Conservation (phyloP, 2,113 vertebrate genomes). For the Eurypyga helias region DNA sequence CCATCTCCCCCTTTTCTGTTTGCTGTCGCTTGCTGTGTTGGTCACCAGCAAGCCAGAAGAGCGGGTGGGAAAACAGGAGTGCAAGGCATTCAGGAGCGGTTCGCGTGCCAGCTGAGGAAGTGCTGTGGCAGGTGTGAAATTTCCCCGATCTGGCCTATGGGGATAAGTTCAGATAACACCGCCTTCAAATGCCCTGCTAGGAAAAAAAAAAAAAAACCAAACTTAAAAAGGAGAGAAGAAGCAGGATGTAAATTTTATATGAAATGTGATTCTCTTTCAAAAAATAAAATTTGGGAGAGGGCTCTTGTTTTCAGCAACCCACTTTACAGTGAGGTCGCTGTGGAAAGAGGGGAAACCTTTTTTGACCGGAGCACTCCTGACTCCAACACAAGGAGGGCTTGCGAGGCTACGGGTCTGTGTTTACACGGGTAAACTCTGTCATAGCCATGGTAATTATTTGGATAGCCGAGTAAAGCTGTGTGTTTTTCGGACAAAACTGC, state of each 20-base stretch:
- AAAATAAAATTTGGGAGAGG: background rate
- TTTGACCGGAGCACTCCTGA: background rate
- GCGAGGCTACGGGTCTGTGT: fast-evolving
- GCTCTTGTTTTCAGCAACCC: background rate
- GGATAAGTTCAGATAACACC: background rate
- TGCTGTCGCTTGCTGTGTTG: fast-evolving
- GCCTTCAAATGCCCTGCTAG: background rate
- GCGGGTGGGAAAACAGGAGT: background rate
- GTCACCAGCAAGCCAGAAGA: fast-evolving
- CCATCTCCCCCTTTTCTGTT: fast-evolving
- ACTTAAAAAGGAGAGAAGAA: background rate
- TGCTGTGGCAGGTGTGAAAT: fast-evolving
- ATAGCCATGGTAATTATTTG: background rate
- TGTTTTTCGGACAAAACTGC: background rate
- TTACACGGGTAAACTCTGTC: background rate
- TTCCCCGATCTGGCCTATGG: fast-evolving
- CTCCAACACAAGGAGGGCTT: background rate
- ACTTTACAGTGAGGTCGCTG: background rate
- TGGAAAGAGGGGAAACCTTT: background rate
- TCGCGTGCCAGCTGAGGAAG: fast-evolving
- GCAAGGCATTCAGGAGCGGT: fast-evolving
- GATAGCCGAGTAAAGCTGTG: too few species aligned
- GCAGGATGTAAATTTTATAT: background rate
- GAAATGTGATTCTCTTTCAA: background rate
- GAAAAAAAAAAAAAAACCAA: background rate